These are phyloP conservation scores for Oryzaephilus surinamensis DNA, from an alignment of 1,140 invertebrate genomes.

Conservation along the genomic window DNA sequence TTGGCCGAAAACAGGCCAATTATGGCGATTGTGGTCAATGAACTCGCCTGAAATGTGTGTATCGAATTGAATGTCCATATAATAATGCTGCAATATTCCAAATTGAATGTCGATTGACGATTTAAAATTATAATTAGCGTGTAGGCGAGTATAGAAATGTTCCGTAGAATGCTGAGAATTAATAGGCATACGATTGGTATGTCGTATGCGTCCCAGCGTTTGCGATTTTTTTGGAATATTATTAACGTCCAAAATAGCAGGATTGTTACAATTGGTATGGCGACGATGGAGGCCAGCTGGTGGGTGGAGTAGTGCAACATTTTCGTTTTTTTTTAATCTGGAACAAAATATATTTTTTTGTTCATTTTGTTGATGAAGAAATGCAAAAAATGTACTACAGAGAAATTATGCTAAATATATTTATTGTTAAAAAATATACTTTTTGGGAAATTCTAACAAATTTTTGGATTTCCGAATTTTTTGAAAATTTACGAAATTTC, in stretches of 20 bases:
- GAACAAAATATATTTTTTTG: no score
- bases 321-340: no score
- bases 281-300: constrained; percentile 34
- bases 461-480: no score
- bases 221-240: constrained; percentile 39
- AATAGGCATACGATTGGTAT: constrained; percentile 40
- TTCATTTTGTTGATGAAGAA: no score
- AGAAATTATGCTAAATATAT: no score
- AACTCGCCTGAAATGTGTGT: constrained; percentile 43
- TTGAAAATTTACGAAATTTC: no score
- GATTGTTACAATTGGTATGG: constrained; percentile 36
- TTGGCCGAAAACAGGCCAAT: constrained; percentile 38
- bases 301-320: constrained; percentile 31
- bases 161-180: constrained; percentile 36
- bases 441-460: no score
- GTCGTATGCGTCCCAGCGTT: constrained; percentile 41
- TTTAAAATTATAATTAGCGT: constrained; percentile 31
- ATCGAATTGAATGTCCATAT: constrained; percentile 42
- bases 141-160: constrained; percentile 36
- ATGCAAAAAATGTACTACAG: no score
- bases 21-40: constrained; percentile 41
- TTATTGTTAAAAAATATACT: no score
- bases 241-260: constrained; percentile 34
- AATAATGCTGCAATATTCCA: constrained; percentile 37
- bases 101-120: constrained; percentile 15